Base-by-base conservation (phyloP, 2,113 vertebrate species). In the Pyrgilauda ruficollis region DNA sequence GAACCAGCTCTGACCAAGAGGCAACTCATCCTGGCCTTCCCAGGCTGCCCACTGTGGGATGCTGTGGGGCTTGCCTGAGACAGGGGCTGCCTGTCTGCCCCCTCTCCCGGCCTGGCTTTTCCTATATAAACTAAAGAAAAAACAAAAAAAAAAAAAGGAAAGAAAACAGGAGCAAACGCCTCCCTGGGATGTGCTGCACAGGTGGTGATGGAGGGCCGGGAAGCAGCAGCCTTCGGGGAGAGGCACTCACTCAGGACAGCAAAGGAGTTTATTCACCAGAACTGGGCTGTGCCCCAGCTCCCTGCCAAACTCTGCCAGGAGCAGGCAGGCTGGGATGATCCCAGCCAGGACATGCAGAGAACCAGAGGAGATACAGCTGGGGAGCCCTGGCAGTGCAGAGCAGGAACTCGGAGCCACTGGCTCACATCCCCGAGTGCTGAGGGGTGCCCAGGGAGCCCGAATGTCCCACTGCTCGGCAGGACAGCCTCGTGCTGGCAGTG, bases 401-500 rank as follows among this genome's bases (percentile, higher is more conserved):
- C 47, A 72, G 50, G 31, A 69, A 82, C 27, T 68, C 27, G 27
- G 43, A 58, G 4, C 21, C 3, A 7, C 55, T 73, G 78, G 73
- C 26, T 9, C 64, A 85, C 3, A 0, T 61, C 31, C 50, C 27
- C 0, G 0, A 21, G 13, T 0, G 8, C 12, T 5, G 2, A 31
- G 14, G 28, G 35, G 46, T 6, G 6, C 7, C 28, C 4, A 1
- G 53, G 35, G 64, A 92, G 20, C 43, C 46, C 61, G 10, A 13
- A 62, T 35, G 33, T 84, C 74, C 88, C 56, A 16, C 1, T 0
- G 1, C 66, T 18, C 0, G 0, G 14, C 0, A 0, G 39, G 58
- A 33, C 26, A 22, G 62, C 56, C 78, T 47, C 59, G 5, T 4
- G 22, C n/a, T 26, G 30, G 27, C 74, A 30, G 23, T 8, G 0